These are phyloP conservation scores for Orientallactaga sibirica DNA, from an alignment of 2,797 vertebrate species.

Conservation along the genomic window DNA sequence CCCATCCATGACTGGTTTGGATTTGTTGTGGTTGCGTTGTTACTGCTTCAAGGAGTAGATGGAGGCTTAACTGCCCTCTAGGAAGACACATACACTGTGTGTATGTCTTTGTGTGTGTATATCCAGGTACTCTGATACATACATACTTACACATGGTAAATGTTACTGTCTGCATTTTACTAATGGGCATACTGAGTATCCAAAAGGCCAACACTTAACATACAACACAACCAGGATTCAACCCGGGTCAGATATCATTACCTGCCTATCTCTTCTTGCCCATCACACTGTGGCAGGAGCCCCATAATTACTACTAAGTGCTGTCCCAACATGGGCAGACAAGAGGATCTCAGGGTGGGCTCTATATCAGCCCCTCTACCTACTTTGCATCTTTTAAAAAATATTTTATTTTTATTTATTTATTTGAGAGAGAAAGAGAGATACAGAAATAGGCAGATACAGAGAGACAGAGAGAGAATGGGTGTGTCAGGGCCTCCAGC, in stretches of 20 bases:
- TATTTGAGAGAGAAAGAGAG: no score
- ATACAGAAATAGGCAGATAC: no score
- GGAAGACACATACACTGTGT: background rate
- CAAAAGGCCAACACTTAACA: background rate
- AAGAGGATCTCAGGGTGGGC: background rate
- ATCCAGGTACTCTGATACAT: background rate
- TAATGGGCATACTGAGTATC: background rate
- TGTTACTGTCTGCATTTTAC: background rate
- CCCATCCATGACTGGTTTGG: background rate
- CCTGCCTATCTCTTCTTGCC: background rate
- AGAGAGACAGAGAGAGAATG: no score
- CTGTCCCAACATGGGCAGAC: background rate
- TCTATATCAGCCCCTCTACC: rapidly evolving
- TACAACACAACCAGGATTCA: background rate
- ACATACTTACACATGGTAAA: background rate
- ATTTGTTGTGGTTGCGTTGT: conserved; percentile 12
- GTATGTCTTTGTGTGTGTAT: no score
- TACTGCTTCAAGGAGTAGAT: background rate
- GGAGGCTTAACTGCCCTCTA: background rate
- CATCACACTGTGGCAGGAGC: rapidly evolving
- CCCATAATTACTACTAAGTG: background rate
- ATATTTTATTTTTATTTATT: no score
- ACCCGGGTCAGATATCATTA: background rate
- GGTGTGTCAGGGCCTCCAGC: no score
- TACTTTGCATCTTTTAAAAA: background rate